Conservation (phyloP, 2,888 invertebrate species). For the Chymomyza caudatula region DNA sequence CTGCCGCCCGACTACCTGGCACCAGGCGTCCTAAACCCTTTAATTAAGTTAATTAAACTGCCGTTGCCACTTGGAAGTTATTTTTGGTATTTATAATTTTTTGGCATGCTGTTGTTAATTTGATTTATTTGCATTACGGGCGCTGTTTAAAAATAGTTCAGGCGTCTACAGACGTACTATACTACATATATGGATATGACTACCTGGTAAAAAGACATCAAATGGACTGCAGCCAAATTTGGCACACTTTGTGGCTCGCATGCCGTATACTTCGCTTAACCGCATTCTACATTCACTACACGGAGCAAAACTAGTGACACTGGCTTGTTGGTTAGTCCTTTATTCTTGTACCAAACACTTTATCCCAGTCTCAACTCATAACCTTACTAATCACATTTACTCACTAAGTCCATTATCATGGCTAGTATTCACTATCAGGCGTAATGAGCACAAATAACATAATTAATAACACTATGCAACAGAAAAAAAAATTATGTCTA, state of each 20-base stretch:
- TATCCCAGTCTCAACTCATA: too few species aligned
- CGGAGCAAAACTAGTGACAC: too few species aligned
- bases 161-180: too few species aligned
- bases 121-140: constrained; percentile 46
- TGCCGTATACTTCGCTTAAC: constrained; percentile 7
- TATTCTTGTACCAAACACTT: too few species aligned
- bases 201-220: background rate
- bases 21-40: constrained; percentile 52
- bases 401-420: too few species aligned
- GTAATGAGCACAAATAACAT: too few species aligned
- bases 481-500: too few species aligned
- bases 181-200: background rate
- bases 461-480: too few species aligned
- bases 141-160: constrained; percentile 53
- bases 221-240: background rate
- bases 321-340: too few species aligned
- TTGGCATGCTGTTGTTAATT: constrained; percentile 54
- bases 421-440: too few species aligned
- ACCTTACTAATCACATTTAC: too few species aligned
- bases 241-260: constrained; percentile 25
- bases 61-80: constrained; percentile 35
- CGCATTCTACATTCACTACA: too few species aligned
- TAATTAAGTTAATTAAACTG: constrained; percentile 59
- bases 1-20: constrained; percentile 24
- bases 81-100: constrained; percentile 49